Evolutionary conservation across 2,797 vertebrate species (phyloP).

Genomic region (Epinephelus coioides): DNA sequence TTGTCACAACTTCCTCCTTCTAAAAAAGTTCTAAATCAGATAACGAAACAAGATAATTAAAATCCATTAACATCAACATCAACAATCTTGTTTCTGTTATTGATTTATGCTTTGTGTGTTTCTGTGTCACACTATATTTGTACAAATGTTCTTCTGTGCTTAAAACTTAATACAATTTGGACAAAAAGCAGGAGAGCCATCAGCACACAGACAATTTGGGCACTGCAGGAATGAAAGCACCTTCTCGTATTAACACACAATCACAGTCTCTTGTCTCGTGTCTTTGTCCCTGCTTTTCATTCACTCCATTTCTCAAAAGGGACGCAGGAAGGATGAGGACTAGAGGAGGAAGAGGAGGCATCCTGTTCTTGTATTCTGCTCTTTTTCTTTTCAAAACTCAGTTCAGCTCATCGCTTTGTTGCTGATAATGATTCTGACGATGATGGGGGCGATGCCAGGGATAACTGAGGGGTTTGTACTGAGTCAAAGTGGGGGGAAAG

Average conservation of each 20-base stretch:
- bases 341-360: constrained; percentile 41
- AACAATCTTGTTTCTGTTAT: no score
- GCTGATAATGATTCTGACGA: constrained; percentile 32
- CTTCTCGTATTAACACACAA: constrained; percentile 47
- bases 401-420: constrained; percentile 22
- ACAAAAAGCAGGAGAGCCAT: background rate
- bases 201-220: background rate
- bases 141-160: background rate
- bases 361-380: constrained; percentile 46
- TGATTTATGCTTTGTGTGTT: background rate
- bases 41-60: no score
- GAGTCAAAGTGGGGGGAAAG: background rate
- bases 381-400: background rate
- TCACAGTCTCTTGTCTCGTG: constrained; percentile 49
- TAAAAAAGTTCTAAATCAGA: no score
- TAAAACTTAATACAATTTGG: background rate
- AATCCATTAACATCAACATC: no score
- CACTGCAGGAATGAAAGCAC: constrained; percentile 27
- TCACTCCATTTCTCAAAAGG: constrained; percentile 31
- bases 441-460: constrained; percentile 16
- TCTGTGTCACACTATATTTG: background rate
- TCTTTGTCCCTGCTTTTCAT: constrained; percentile 30
- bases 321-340: constrained; percentile 44
- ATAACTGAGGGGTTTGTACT: constrained; percentile 26
- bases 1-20: no score